Evolutionary conservation across 2,113 vertebrate species (phyloP), one percentile per base, ranked within the genome.

Genomic region (Siniperca chuatsi): DNA sequence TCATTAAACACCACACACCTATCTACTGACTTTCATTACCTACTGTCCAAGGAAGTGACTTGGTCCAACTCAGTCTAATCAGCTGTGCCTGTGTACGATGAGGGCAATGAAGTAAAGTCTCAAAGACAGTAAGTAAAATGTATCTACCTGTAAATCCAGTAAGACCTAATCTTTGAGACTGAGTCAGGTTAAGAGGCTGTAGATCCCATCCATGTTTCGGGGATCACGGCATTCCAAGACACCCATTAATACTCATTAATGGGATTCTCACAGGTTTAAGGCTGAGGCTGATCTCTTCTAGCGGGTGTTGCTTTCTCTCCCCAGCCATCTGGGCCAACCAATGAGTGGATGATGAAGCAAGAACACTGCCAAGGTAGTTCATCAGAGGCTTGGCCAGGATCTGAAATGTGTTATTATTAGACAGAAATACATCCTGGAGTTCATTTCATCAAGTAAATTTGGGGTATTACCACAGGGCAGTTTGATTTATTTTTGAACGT

Each of bases 171-270:
- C 85, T 88, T 74, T 77, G 58, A 71, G 76, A 86, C 70, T 35
- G 65, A 86, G 86, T 79, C 76, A 42, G 55, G 87, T 83, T 88
- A 91, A 87, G 77, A 90, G 73, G 67, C 62, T 84, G 74, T 20
- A 79, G 87, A 91, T 89, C 78, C 76, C 64, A 72, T 89, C 75
- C 87, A 65, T 85, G 83, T 83, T 85, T 78, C 40, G 15, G 62
- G 75, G 86, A 88, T 89, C 85, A 89, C 29, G 4, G 68, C 50
- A 80, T 92, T 90, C 78, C 75, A 86, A 93, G 86, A 88, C 85
- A 81, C 71, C 82, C 80, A 84, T 91, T 94, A 92, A 91, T 90
- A 71, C 88, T 83, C 87, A 89, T 93, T 93, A 93, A 91, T 82
- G 74, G 77, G 85, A 92, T 92, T 88, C 65, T 84, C 62, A 75